Base-by-base conservation (phyloP, 2,888 invertebrate genomes). In the Choristoneura rosaceana region DNA sequence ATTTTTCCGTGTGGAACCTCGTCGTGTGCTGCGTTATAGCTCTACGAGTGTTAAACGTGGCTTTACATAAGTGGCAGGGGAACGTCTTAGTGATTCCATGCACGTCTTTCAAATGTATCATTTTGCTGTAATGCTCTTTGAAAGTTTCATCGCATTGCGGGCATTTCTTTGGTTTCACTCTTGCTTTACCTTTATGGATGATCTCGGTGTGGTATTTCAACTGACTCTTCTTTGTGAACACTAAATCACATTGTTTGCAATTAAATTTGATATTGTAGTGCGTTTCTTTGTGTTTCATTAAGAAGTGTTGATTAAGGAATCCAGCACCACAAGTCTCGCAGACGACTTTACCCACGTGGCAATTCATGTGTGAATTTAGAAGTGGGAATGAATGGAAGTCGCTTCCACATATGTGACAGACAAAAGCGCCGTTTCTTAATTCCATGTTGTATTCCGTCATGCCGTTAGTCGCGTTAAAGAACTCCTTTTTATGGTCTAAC, bases 171-270 rank as follows among this genome's bases (percentile, higher is more conserved):
- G 71, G 69, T 41, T 77, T 84, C 0, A 79, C 79, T 25, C 84
- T 78, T 2, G 80, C 77, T 65, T 81, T 85, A 0, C 85, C 84
- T 75, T 83, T 83, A 15, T 90, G 93, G 2, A 88, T 80, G 4
- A 87, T 88, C 66, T 88, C 85, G 4, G 84, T 88, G 59, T 94
- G 94, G 43, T 93, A 90, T 69, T 89, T 90, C 25, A 92, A 74
- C 1, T 93, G 90, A 63, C 90, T 89, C 66, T 85, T 90, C n/a
- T 92, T 94, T 0, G 79, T 76, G 65, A 93, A 94, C 0, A 82
- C 81, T 66, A 84, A 89, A 3, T 90, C 88, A 68, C 94, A 94
- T 12, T 79, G 74, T 15, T 86, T 87, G 71, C 94, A 94, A 7
- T 64, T 74, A 25, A 83, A 84, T 0, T 71, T 79, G 2, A 79